A percentile compares a stretch with the other conserved stretches of the same genome.
phyloP scores from a whole-genome alignment of 2,888 invertebrate genomes.

The Apocheima hispidaria region DNA sequence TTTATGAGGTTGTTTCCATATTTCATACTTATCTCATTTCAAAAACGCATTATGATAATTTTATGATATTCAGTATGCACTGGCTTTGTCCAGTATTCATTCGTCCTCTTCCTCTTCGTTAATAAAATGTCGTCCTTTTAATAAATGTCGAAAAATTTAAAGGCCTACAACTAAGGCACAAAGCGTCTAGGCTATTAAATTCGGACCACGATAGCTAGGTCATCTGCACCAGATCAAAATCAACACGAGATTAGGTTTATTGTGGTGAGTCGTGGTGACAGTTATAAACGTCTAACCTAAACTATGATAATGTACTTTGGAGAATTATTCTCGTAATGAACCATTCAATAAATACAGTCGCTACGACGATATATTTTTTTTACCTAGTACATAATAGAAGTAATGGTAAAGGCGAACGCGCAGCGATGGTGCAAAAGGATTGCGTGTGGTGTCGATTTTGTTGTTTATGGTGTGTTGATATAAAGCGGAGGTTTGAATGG shows the following conservation, averaged over 20 bases:
- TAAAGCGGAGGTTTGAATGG: slow-evolving; percentile 58
- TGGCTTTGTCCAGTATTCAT: too few species aligned
- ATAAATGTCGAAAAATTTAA: neutral
- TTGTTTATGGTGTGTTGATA: slow-evolving; percentile 48
- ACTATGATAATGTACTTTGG: slow-evolving; percentile 17
- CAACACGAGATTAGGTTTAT: neutral
- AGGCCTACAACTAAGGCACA: neutral
- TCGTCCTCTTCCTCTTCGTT: too few species aligned
- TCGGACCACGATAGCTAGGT: too few species aligned
- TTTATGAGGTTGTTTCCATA: neutral
- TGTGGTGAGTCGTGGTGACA: neutral
- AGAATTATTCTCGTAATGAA: slow-evolving; percentile 32
- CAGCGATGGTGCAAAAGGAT: slow-evolving; percentile 49
- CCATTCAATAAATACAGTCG: slow-evolving; percentile 45
- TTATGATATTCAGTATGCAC: too few species aligned
- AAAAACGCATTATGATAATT: too few species aligned
- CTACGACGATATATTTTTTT: slow-evolving; percentile 55
- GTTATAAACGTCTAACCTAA: slow-evolving; percentile 8
- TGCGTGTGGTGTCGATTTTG: slow-evolving; percentile 46
- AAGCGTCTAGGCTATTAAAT: neutral
- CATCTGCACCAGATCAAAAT: too few species aligned
- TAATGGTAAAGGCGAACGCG: slow-evolving; percentile 55
- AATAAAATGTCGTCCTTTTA: neutral
- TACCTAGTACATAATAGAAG: slow-evolving; percentile 63
- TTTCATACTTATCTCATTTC: neutral